A percentile compares a stretch with the other conserved stretches of the same genome.
Evolutionary conservation across 2,797 vertebrate species (phyloP).

Genomic region (Xerus rutilus): DNA sequence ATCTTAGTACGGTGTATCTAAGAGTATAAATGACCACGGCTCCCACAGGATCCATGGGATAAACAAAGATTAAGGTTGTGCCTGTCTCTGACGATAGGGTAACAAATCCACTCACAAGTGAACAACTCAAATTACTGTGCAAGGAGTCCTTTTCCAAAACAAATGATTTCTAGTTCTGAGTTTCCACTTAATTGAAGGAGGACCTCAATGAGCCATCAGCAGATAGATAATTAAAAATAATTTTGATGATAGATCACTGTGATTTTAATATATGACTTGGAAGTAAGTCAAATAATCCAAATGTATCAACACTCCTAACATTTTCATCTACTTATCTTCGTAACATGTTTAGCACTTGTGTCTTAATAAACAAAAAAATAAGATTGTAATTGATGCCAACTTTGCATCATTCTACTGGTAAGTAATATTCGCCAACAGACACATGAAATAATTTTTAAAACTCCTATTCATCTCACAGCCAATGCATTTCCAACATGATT

Average conservation of each 20-base stretch:
- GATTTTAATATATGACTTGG: slow-evolving; percentile 59
- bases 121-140: not conserved
- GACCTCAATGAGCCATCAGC: slow-evolving; percentile 31
- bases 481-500: slow-evolving; percentile 52
- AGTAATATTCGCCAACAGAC: not conserved
- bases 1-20: not conserved
- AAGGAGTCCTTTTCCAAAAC: not conserved
- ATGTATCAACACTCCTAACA: not conserved
- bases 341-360: slow-evolving; percentile 2
- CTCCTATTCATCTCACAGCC: slow-evolving; percentile 25
- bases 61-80: not conserved
- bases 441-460: not conserved
- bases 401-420: slow-evolving; percentile 33
- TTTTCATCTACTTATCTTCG: slow-evolving; percentile 16
- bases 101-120: slow-evolving; percentile 16
- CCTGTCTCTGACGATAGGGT: not conserved
- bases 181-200: not conserved
- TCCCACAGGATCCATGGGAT: not conserved
- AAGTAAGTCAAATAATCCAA: slow-evolving; percentile 59
- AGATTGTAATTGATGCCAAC: not conserved
- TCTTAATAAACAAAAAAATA: slow-evolving; percentile 59
- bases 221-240: slow-evolving; percentile 54
- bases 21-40: not conserved
- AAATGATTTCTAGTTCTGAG: not conserved
- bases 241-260: slow-evolving; percentile 27